phyloP scores from a whole-genome alignment of 2,888 invertebrate species.

The Drosophila putrida region DNA sequence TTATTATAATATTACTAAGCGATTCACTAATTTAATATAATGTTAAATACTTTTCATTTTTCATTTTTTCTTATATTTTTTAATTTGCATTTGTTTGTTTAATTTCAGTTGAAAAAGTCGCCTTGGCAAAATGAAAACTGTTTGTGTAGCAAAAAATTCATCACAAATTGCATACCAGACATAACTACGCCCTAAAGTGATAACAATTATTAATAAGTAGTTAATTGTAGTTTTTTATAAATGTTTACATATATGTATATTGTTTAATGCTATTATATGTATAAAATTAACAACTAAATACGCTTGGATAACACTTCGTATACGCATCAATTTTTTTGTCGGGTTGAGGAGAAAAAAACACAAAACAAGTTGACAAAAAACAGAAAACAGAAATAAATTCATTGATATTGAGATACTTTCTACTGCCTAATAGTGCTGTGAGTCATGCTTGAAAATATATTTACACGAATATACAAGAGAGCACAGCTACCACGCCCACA shows the following conservation, averaged over 20 bases:
- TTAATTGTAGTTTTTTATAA: slow-evolving; percentile 49
- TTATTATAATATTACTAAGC: slow-evolving; percentile 63
- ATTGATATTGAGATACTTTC: slow-evolving; percentile 61
- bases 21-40: slow-evolving; percentile 51
- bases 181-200: slow-evolving; percentile 65
- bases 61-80: slow-evolving; percentile 17
- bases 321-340: neutral
- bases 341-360: neutral
- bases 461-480: slow-evolving; percentile 77
- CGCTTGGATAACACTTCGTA: neutral
- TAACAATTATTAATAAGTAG: slow-evolving; percentile 69
- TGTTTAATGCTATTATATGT: slow-evolving; percentile 42
- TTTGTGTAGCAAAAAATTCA: slow-evolving; percentile 62
- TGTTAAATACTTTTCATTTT: slow-evolving; percentile 32
- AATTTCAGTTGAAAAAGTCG: slow-evolving; percentile 48
- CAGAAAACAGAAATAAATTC: slow-evolving; percentile 42
- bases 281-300: slow-evolving; percentile 49
- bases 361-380: slow-evolving; percentile 21
- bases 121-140: slow-evolving; percentile 35
- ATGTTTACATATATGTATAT: slow-evolving; percentile 18
- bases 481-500: slow-evolving; percentile 58
- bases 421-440: slow-evolving; percentile 48
- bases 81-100: slow-evolving; percentile 15
- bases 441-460: slow-evolving; percentile 70
- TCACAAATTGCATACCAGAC: slow-evolving; percentile 74